These are phyloP conservation scores for Premnoplex brunnescens DNA, from an alignment of 2,797 vertebrate genomes.

Conservation along the genomic window DNA sequence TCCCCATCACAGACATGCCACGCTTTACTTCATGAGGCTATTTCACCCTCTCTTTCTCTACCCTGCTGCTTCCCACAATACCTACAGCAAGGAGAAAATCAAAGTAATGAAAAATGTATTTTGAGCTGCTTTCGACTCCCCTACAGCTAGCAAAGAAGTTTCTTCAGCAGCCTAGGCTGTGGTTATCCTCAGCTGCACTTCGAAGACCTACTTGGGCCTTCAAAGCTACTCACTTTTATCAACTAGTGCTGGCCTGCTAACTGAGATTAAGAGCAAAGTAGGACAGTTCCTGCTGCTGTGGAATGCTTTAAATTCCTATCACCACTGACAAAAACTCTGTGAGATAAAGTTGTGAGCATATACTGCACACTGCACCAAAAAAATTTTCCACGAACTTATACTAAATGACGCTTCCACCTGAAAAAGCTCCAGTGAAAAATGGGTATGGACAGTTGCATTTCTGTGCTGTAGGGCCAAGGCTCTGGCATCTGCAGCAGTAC, in stretches of 20 bases:
- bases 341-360: not conserved
- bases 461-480: not conserved
- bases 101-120: not conserved
- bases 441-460: not conserved
- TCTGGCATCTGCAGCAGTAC: not conserved
- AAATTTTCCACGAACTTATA: not conserved
- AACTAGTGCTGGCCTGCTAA: not conserved
- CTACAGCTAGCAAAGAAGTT: not conserved
- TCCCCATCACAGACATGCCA: not conserved
- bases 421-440: not conserved
- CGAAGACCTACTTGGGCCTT: not conserved
- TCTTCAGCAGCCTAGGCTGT: not conserved
- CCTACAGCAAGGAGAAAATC: not conserved
- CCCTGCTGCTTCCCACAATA: not conserved
- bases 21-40: not conserved
- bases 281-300: not conserved
- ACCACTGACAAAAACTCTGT: not conserved
- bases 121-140: not conserved
- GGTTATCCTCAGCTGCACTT: constrained; percentile 8
- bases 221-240: not conserved
- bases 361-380: not conserved
- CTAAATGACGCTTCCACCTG: not conserved
- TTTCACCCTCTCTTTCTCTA: not conserved
- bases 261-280: not conserved
- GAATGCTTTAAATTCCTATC: not conserved